Evolutionary conservation across 2,113 vertebrate genomes (phyloP), one percentile per base, ranked within the genome.

Genomic region (Piaya cayana): DNA sequence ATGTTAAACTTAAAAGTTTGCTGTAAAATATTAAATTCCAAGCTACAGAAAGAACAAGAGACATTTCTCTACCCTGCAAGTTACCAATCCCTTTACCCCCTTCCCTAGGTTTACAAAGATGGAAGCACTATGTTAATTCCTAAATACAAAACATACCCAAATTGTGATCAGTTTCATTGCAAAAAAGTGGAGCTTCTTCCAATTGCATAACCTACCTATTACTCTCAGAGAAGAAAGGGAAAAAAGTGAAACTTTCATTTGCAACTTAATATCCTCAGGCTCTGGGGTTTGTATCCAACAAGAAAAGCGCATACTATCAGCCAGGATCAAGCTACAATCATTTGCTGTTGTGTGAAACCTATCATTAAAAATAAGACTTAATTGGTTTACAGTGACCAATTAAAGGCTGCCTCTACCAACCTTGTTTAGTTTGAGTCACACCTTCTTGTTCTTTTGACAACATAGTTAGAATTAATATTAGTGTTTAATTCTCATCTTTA

Each of bases 1-100:
- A 98, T 91, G 97, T 95, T 97, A 97, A 95, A 97, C 96, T 97
- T 97, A 97, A 98, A 98, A 98, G 94, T 98, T 97, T 97, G 93
- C 93, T 95, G 87, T 95, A 97, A 98, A 97, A 97, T 97, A 98
- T 97, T 95, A 97, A 98, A 98, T 95, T 86, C 86, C 92, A 94
- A 78, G 86, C 90, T 93, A 69, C 88, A 39, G 94, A 93, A 95
- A 88, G 90, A 92, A 47, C 3, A 56, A 88, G 81, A 87, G 76
- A 88, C 43, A 45, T 62, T 92, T 39, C 88, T 82, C 64, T 53
- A 95, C 53, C 55, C 69, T 42, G 30, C 10, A 63, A 79, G 65
- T 65, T 86, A 90, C 75, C 74, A 45, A 68, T 15, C 9, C 63
- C 91, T 91, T 53, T 53, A 89, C 36, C 81, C 88, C 52, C 81